A percentile compares a stretch with the other conserved stretches of the same genome.
Evolutionary conservation across 2,888 invertebrate genomes (phyloP).

Genomic region (Orthonevra nobilis): DNA sequence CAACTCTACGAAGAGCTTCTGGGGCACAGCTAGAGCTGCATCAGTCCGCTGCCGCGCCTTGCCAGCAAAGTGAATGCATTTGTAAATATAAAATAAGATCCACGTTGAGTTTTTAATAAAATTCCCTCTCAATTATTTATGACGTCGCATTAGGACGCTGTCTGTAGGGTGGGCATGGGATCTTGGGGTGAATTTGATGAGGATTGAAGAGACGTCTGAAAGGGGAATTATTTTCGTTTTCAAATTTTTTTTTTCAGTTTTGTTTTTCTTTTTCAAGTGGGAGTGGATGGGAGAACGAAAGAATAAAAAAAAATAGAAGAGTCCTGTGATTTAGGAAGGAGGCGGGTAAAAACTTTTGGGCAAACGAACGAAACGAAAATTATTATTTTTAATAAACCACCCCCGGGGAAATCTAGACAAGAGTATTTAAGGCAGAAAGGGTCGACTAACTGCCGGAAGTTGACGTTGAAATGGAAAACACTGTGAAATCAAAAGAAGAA

Average conservation of each 20-base stretch:
- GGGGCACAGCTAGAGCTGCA: not conserved
- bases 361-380: slow-evolving; percentile 12
- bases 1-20: too few relatives aligned
- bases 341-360: slow-evolving; percentile 18
- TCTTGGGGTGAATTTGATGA: slow-evolving; percentile 16
- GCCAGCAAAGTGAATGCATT: slow-evolving; percentile 53
- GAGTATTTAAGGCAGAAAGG: slow-evolving; percentile 10
- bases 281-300: too few relatives aligned
- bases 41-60: slow-evolving; percentile 5
- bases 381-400: slow-evolving; percentile 56
- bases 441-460: not conserved
- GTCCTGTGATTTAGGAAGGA: slow-evolving; percentile 6
- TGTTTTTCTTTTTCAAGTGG: too few relatives aligned
- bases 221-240: slow-evolving; percentile 2
- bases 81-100: slow-evolving; percentile 62
- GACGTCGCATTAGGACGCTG: slow-evolving; percentile 11
- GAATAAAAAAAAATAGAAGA: not conserved
- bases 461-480: too few relatives aligned
- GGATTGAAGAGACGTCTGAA: slow-evolving; percentile 30
- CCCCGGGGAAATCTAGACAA: slow-evolving; percentile 57
- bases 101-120: slow-evolving; percentile 65
- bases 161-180: not conserved
- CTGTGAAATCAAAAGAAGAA: too few relatives aligned
- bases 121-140: slow-evolving; percentile 63
- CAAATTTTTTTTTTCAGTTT: slow-evolving; percentile 5